Evolutionary conservation across 64 coral and sea anemone species (phyloP), one percentile per base, ranked within the genome.

Genomic region (Exaiptasia diaphana): DNA sequence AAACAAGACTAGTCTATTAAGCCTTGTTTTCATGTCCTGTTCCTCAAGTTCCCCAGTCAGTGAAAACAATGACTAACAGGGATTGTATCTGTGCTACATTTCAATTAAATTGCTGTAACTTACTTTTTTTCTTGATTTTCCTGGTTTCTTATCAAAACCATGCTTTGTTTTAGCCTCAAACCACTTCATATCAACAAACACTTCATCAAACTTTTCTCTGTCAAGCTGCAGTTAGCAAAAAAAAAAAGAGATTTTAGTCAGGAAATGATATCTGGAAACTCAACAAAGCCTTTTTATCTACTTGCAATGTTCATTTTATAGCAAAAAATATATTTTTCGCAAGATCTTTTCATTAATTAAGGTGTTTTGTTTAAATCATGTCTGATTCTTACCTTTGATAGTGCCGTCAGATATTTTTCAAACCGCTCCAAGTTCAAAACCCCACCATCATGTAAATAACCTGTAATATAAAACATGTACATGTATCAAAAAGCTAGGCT

Each of bases 341-440:
- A n/a, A n/a, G n/a, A n/a, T n/a, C n/a, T n/a, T n/a, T n/a, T n/a
- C n/a, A n/a, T n/a, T n/a, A n/a, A n/a, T n/a, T n/a, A n/a, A n/a
- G n/a, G n/a, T n/a, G n/a, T n/a, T n/a, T n/a, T n/a, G n/a, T n/a
- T n/a, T n/a, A n/a, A n/a, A n/a, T n/a, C n/a, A n/a, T n/a, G n/a
- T n/a, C n/a, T n/a, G n/a, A n/a, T n/a, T n/a, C n/a, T n/a, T 73
- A 97, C 94, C 94, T 97, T 97, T 21, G 94, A 91, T 40, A 97
- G 74, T 29, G 79, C 84, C 33, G 24, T 55, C 29, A 97, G 58
- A 30, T 97, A 97, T 54, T 84, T 92, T 79, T 97, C 84, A 92
- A 97, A 97, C 52, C 89, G 87, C 53, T 36, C 30, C 21, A 91
- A 75, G 61, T 33, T 69, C 17, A 97, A 77, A 28, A 29, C 42